Percentiles rank a stretch among this genome's conserved stretches.
These are phyloP conservation scores for Pangasius djambal DNA, from an alignment of 2,797 vertebrate genomes.

Conservation along the genomic window DNA sequence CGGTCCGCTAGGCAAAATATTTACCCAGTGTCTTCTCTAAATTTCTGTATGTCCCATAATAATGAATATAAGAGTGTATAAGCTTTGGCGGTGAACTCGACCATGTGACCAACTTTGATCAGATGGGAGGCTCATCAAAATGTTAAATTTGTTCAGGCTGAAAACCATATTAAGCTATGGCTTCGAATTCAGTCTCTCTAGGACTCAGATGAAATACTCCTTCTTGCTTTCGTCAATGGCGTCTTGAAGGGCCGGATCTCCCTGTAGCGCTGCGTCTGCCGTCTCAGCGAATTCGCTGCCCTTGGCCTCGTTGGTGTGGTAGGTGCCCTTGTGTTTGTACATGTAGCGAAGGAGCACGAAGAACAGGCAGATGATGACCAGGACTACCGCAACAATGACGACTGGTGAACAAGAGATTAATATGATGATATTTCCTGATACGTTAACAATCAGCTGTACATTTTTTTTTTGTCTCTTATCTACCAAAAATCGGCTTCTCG, in stretches of 20 bases:
- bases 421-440: background rate
- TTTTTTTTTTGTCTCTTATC: background rate
- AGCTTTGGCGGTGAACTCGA: background rate
- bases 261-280: conserved; percentile 76
- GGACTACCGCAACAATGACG: conserved; percentile 74
- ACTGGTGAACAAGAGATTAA: conserved; percentile 63
- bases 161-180: background rate
- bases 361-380: conserved; percentile 78
- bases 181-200: background rate
- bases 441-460: background rate
- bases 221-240: conserved; percentile 80
- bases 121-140: background rate
- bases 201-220: conserved; percentile 87
- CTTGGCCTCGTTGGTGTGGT: conserved; percentile 88
- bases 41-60: background rate
- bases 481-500: background rate
- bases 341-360: conserved; percentile 77
- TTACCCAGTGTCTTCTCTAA: background rate
- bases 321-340: conserved; percentile 86
- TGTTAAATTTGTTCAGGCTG: background rate
- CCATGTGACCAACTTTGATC: background rate
- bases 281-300: conserved; percentile 84
- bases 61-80: background rate
- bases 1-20: background rate
- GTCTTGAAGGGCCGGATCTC: conserved; percentile 79